Evolutionary conservation across 2,797 vertebrate genomes (phyloP).

Genomic region (Spondyliosoma cantharus): DNA sequence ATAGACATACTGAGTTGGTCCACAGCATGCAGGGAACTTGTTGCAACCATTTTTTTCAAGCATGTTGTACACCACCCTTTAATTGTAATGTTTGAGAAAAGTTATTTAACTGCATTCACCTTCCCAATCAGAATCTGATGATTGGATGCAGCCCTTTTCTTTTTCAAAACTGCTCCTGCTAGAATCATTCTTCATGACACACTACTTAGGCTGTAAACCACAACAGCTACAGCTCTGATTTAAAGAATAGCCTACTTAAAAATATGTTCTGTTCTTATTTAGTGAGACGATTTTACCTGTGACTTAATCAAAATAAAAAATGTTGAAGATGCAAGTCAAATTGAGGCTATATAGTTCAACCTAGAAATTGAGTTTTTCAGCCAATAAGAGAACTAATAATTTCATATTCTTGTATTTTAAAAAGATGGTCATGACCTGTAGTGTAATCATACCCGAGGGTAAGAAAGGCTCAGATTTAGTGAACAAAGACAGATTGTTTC

Average conservation of each 20-base stretch:
- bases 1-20: neutral
- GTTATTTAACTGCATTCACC: neutral
- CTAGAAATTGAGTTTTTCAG: too few relatives aligned
- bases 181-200: neutral
- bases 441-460: too few relatives aligned
- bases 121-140: neutral
- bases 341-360: neutral
- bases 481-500: too few relatives aligned
- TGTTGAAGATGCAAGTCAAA: neutral
- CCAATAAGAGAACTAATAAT: too few relatives aligned
- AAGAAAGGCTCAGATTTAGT: too few relatives aligned
- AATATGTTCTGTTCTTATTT: neutral
- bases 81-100: neutral
- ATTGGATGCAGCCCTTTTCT: neutral
- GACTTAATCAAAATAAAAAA: neutral
- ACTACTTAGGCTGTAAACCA: neutral
- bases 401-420: too few relatives aligned
- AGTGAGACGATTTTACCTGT: neutral
- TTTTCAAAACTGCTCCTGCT: neutral
- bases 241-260: neutral
- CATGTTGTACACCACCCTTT: neutral
- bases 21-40: constrained; percentile 14
- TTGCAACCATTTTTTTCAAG: neutral
- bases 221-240: neutral
- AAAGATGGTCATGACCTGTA: too few relatives aligned